Base-by-base conservation (phyloP, 1,140 invertebrate genomes). In the Leptopilina clavipes region DNA sequence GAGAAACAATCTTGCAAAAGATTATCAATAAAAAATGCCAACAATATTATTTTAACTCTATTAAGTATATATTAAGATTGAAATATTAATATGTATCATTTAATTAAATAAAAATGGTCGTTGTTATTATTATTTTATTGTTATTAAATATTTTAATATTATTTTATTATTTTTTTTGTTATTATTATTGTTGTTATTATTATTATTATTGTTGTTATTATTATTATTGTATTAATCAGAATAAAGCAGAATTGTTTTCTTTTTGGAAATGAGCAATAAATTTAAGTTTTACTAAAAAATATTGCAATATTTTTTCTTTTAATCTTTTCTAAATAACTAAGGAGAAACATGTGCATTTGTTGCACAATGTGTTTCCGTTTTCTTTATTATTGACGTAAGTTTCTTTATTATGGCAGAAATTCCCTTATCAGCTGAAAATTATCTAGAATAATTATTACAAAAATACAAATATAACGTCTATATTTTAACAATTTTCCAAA, bases 381-480 rank as follows among this genome's bases (percentile, higher is more conserved):
- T 65, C 25, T 65, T 37, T n/a, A 65, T 65, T 65, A 65, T 31
- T 65, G 59, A 65, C 59, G 59, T 65, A 65, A 37, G 59, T 31
- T 65, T 65, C 59, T 65, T 22, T 65, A 65, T 65, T 65, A 65
- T 65, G 11, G 22, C 12, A 37, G 25, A 65, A 65, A 31, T 31
- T 12, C 10, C 19, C 0, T 31, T 65, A 65, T 65, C 59, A 65
- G 59, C 12, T 65, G 9, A 31, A 25, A 37, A 65, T 14, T 65
- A 65, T 65, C 22, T 14, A 65, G 3, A 65, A 65, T 65, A 65
- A 65, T 31, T 40, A 40, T 40, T 31, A 65, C 22, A 31, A 65
- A n/a, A n/a, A 65, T 25, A 31, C 59, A 31, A 40, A 40, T 40
- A 40, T 3, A 22, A 65, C 59, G 37, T 65, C 0, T 65, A 11